These are phyloP conservation scores for Pampus argenteus DNA, from an alignment of 2,797 vertebrate genomes.

Conservation along the genomic window DNA sequence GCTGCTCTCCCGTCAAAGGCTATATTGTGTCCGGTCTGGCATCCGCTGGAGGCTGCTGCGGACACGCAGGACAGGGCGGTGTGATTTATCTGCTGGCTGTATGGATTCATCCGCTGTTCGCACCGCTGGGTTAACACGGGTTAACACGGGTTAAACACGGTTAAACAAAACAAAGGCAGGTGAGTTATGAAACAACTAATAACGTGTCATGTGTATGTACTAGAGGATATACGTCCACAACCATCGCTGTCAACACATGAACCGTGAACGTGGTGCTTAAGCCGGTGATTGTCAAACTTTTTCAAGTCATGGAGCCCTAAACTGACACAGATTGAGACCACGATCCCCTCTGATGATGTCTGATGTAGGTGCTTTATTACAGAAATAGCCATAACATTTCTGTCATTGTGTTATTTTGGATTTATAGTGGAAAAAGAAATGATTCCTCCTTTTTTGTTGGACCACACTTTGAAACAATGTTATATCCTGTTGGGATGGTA, in stretches of 20 bases:
- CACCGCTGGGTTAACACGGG: not conserved
- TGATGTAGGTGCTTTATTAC: no score
- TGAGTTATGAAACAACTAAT: not conserved
- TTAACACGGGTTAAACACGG: not conserved
- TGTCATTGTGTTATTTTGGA: no score
- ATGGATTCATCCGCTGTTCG: not conserved
- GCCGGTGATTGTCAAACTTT: no score
- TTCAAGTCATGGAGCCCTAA: no score
- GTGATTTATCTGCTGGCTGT: slow-evolving; percentile 19
- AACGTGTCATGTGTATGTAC: no score
- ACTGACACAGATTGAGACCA: no score
- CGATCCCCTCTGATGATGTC: no score
- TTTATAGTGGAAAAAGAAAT: no score
- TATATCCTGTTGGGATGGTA: not conserved
- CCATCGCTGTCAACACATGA: not conserved
- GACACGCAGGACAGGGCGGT: slow-evolving; percentile 62
- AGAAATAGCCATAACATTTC: no score
- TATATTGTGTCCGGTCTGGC: slow-evolving; percentile 81
- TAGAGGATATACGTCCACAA: no score
- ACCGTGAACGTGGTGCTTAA: not conserved
- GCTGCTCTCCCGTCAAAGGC: slow-evolving; percentile 73
- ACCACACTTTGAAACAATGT: no score
- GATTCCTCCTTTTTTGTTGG: no score
- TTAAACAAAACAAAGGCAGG: not conserved
- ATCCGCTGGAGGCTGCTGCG: slow-evolving; percentile 62